Percentiles rank a stretch among this genome's conserved stretches.
Evolutionary conservation across 2,888 invertebrate species (phyloP).

Genomic region (Drosophila ustulata): DNA sequence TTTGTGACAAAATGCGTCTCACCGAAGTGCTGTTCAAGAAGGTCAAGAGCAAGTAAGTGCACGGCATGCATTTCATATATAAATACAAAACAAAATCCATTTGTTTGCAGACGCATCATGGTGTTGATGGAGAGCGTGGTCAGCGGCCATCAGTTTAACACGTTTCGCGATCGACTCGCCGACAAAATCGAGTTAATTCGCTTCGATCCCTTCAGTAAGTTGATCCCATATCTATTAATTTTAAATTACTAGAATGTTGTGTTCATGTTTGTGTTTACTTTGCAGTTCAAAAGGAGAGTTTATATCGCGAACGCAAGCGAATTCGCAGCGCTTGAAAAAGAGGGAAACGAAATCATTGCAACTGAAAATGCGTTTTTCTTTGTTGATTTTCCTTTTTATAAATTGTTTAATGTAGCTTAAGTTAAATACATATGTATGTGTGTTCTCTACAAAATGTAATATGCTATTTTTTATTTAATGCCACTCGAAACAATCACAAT

Average conservation of each 20-base stretch:
- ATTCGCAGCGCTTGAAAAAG: slow-evolving; percentile 87
- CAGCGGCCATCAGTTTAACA: slow-evolving; percentile 89
- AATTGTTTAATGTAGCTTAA: slow-evolving; percentile 19
- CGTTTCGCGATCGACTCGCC: slow-evolving; percentile 89
- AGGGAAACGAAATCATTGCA: neutral
- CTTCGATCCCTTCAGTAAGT: slow-evolving; percentile 93
- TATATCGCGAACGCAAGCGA: slow-evolving; percentile 91
- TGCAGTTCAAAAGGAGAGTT: slow-evolving; percentile 89
- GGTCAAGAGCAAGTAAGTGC: slow-evolving; percentile 91
- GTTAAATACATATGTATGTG: slow-evolving; percentile 24
- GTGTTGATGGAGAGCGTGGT: slow-evolving; percentile 92
- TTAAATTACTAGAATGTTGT: neutral
- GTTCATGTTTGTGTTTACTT: slow-evolving; percentile 68
- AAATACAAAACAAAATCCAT: neutral
- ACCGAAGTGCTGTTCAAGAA: slow-evolving; percentile 90
- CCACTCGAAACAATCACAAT: too few species aligned
- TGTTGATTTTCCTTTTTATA: slow-evolving; percentile 3
- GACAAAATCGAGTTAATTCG: slow-evolving; percentile 91
- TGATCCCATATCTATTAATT: neutral
- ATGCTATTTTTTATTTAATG: too few species aligned
- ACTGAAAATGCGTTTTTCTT: slow-evolving; percentile 1
- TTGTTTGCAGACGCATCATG: slow-evolving; percentile 88
- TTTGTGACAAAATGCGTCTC: slow-evolving; percentile 85
- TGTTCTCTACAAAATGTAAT: neutral
- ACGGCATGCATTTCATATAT: neutral